phyloP scores from a whole-genome alignment of 2,888 invertebrate genomes.

The Protodeltote pygarga region DNA sequence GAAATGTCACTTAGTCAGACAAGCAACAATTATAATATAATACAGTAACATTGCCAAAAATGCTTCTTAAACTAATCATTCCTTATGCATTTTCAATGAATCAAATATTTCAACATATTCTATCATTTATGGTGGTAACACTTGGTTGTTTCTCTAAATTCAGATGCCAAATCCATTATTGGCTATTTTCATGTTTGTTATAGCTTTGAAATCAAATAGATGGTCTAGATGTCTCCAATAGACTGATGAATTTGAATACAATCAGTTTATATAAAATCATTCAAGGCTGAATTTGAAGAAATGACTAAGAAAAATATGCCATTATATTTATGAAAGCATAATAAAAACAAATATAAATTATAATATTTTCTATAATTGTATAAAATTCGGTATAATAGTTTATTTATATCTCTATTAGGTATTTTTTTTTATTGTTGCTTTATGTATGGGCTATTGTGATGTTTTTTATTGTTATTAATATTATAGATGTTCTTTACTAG shows the following conservation, averaged over 20 bases:
- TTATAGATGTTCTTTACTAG: slow-evolving; percentile 14
- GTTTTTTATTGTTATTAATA: slow-evolving; percentile 13
- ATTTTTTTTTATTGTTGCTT: slow-evolving; percentile 14
- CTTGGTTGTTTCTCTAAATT: no score
- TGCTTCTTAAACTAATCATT: slow-evolving; percentile 21
- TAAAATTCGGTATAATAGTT: slow-evolving; percentile 15
- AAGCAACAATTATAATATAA: no score
- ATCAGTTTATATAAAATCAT: no score
- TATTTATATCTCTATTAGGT: slow-evolving; percentile 6
- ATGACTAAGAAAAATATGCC: no score
- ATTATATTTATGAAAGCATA: background rate
- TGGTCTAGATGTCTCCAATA: no score
- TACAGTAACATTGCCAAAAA: slow-evolving; percentile 14
- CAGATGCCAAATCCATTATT: no score
- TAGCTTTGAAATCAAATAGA: background rate
- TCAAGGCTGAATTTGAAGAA: no score
- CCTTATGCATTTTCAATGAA: slow-evolving; percentile 31
- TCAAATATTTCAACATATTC: slow-evolving; percentile 1
- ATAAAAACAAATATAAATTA: slow-evolving; percentile 5
- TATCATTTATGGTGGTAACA: no score
- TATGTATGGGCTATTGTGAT: slow-evolving; percentile 16
- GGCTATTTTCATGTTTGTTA: background rate
- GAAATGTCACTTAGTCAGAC: no score
- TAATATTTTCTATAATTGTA: slow-evolving; percentile 12
- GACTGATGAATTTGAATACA: no score